A percentile compares a stretch with the other conserved stretches of the same genome.
Evolutionary conservation across 2,113 vertebrate genomes (phyloP).

Genomic region (Cyprinus carpio): DNA sequence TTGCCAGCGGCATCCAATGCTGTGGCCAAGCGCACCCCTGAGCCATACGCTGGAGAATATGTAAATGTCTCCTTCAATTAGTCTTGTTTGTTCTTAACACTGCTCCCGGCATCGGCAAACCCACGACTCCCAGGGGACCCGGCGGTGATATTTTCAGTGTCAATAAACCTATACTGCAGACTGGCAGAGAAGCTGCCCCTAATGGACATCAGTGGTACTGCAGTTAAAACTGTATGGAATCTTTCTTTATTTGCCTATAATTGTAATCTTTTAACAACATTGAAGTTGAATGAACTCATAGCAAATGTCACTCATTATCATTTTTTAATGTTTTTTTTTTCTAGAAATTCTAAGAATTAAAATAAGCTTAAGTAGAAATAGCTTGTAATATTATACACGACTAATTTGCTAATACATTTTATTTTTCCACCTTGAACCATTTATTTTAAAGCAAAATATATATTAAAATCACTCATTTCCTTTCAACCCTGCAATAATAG

Average conservation of each 20-base stretch:
- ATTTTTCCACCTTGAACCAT: no score
- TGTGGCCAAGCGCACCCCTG: conserved; percentile 40
- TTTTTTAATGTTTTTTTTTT: background rate
- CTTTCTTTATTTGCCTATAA: no score
- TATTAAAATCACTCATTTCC: background rate
- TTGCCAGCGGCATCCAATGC: background rate
- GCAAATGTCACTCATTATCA: background rate
- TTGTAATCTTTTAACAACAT: background rate
- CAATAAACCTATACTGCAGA: conserved; percentile 63
- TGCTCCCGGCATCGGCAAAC: conserved; percentile 60
- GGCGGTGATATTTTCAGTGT: conserved; percentile 68
- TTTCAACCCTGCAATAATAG: background rate
- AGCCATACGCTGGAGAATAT: conserved; percentile 65
- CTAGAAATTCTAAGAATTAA: background rate
- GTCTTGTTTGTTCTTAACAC: conserved; percentile 71
- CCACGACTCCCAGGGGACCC: conserved; percentile 65
- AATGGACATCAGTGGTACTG: conserved; percentile 10
- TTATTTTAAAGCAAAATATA: no score
- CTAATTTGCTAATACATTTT: no score
- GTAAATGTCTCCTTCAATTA: conserved; percentile 71
- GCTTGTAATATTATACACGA: no score
- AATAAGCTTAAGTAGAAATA: no score
- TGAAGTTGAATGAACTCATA: background rate
- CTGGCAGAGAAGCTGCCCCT: background rate
- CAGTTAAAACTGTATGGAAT: background rate